phyloP scores from a whole-genome alignment of 2,888 invertebrate species.

The Labia minor region DNA sequence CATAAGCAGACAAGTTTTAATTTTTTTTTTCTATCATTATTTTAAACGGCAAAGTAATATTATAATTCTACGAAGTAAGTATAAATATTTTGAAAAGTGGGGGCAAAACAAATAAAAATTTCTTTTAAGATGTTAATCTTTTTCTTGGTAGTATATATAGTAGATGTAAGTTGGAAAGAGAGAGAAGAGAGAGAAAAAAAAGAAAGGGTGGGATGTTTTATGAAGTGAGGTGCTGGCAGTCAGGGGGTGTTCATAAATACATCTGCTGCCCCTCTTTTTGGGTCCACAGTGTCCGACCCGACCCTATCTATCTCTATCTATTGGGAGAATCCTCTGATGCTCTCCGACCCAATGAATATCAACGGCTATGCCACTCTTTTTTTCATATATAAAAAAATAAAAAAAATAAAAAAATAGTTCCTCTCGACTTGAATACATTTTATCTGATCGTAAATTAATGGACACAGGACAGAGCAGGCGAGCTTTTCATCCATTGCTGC shows the following conservation, averaged over 20 bases:
- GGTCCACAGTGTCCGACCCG: background rate
- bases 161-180: background rate
- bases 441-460: constrained; percentile 13
- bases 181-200: background rate
- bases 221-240: constrained; percentile 13
- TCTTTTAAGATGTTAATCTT: background rate
- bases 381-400: background rate
- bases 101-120: background rate
- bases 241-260: constrained; percentile 3
- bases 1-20: no score
- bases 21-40: no score
- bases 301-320: constrained; percentile 13
- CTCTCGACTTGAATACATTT: constrained; percentile 7
- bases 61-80: no score
- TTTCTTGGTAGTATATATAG: background rate
- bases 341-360: constrained; percentile 4
- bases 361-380: background rate
- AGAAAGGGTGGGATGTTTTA: background rate
- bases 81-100: background rate
- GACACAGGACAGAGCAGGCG: background rate
- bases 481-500: no score
- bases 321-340: constrained; percentile 8
- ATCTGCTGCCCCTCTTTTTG: background rate
- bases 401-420: background rate
- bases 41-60: no score